phyloP scores from a whole-genome alignment of 2,888 invertebrate genomes.

The Adineta ricciae region DNA sequence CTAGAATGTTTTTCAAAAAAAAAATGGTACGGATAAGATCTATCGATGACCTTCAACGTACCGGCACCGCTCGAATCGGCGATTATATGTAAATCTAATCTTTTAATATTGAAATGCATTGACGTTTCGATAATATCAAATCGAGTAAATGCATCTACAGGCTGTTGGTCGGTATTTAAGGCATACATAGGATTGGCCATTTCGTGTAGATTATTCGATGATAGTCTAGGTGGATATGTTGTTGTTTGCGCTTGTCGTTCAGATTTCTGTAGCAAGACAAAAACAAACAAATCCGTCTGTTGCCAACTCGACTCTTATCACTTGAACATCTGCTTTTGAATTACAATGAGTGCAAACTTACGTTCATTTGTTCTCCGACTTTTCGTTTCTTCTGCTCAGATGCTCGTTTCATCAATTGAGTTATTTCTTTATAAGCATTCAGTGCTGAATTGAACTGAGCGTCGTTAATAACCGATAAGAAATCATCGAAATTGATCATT shows the following conservation, averaged over 20 bases:
- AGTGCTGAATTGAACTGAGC: constrained; percentile 88
- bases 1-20: neutral
- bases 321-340: too few relatives aligned
- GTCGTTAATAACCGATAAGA: constrained; percentile 91
- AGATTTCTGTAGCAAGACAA: neutral
- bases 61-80: constrained; percentile 60
- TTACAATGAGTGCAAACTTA: constrained; percentile 34
- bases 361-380: constrained; percentile 45
- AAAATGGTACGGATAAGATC: neutral
- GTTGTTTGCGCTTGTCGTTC: neutral
- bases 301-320: too few relatives aligned
- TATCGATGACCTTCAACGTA: constrained; percentile 27
- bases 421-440: constrained; percentile 45
- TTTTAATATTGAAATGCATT: constrained; percentile 73
- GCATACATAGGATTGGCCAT: neutral
- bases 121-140: constrained; percentile 92
- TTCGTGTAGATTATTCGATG: neutral
- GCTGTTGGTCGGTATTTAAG: neutral
- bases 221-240: neutral
- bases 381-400: constrained; percentile 43
- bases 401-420: constrained; percentile 45
- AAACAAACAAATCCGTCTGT: too few relatives aligned
- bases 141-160: constrained; percentile 62
- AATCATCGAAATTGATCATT: constrained; percentile 80
- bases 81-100: constrained; percentile 87